Base-by-base conservation (phyloP, 2,888 invertebrate species). In the Neoascia interrupta region DNA sequence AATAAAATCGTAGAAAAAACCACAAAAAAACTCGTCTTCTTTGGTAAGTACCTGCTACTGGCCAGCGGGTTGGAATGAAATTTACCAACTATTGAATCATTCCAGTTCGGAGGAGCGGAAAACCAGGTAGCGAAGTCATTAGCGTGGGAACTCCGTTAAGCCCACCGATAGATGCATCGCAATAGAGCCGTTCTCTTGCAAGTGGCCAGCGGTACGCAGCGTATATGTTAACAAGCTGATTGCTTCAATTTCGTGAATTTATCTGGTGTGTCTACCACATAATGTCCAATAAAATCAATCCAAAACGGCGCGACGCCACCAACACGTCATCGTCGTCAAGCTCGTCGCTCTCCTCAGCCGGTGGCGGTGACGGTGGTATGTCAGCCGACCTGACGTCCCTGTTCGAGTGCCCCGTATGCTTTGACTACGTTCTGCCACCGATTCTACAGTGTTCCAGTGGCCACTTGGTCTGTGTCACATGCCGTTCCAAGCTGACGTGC, bases 371-470 rank as follows among this genome's bases (percentile, higher is more conserved):
- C 85, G 88, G 87, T 81, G 88, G 87, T 85, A 92, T 94, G 90
- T 94, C 95, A 54, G 94, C 96, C 84, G 97, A 97, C 89, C 90
- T 97, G 85, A 96, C 97, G 81, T 96, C 96, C 81, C 91, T 97
- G 54, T 97, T 97, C 88, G 97, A 97, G 89, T 97, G 97, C 89
- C 97, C 97, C 31, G 99, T 99, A 82, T 99, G 99, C 90, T 98
- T 99, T 89, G 99, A 99, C 90, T 99, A 98, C 91, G 99, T 99
- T 81, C 91, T 99, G 87, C 99, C 99, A 81, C 99, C 99, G 34
- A 99, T 99, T 85, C 92, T 98, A 88, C 99, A 99, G 89, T 99
- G 99, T 89, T 97, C 97, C 89, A 97, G 97, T 89, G 99, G 99
- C 79, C 99, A 99, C 90, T 92, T 99, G 85, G 98, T 99, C 73